These are phyloP conservation scores for Nesidiocoris tenuis DNA, from an alignment of 2,888 invertebrate species.

Conservation along the genomic window DNA sequence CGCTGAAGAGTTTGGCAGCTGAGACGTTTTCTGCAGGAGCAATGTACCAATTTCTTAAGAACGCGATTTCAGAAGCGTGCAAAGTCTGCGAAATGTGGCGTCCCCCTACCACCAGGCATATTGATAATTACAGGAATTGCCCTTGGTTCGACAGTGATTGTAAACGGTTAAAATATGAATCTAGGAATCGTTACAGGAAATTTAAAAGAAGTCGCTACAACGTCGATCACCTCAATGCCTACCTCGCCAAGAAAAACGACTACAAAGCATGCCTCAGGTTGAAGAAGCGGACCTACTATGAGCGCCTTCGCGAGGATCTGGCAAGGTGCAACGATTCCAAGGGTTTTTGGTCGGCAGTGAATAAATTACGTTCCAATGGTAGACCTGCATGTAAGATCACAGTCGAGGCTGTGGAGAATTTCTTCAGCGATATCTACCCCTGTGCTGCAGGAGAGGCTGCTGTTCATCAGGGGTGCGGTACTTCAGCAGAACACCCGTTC, in stretches of 20 bases:
- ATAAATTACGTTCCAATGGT: background rate
- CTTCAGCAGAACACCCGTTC: background rate
- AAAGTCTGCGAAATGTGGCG: background rate
- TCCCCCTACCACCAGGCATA: background rate
- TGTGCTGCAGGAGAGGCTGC: background rate
- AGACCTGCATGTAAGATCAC: background rate
- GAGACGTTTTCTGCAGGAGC: background rate
- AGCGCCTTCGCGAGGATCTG: background rate
- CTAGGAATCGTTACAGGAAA: background rate
- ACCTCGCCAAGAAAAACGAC: background rate
- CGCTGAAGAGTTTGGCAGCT: background rate
- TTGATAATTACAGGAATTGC: background rate
- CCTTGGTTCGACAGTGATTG: background rate
- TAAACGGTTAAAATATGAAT: background rate
- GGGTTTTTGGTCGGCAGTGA: slow-evolving; percentile 5
- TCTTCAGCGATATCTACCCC: background rate
- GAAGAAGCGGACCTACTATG: background rate
- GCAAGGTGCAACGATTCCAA: background rate
- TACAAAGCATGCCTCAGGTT: background rate
- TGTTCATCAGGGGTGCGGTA: background rate
- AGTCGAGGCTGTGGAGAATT: background rate
- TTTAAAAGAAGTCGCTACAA: background rate
- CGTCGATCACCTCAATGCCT: background rate
- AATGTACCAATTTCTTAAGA: background rate
- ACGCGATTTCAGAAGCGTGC: background rate